These are phyloP conservation scores for Sebastes dallii DNA, from an alignment of 2,797 vertebrate species.

Conservation along the genomic window DNA sequence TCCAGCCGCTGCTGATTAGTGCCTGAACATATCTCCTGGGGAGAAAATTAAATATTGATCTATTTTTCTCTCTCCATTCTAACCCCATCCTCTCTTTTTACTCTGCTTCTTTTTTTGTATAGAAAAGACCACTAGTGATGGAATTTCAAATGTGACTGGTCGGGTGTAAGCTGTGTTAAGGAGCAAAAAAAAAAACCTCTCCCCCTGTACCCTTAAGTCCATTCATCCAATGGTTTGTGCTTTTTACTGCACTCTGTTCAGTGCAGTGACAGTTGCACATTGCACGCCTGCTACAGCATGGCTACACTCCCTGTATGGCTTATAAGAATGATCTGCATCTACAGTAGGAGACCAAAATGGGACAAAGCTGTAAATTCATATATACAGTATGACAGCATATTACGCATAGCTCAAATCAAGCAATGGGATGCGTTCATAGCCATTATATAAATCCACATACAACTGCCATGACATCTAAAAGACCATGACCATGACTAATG, in stretches of 20 bases:
- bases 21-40: slow-evolving; percentile 80
- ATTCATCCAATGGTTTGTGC: slow-evolving; percentile 5
- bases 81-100: slow-evolving; percentile 11
- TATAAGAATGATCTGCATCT: background rate
- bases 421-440: background rate
- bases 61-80: slow-evolving; percentile 77
- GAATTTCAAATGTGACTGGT: slow-evolving; percentile 72
- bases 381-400: background rate
- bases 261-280: background rate
- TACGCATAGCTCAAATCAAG: background rate
- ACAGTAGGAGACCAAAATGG: background rate
- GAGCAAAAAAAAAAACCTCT: background rate
- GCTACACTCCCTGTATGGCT: too few species aligned
- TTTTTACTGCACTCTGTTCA: background rate
- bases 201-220: background rate
- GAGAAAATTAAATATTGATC: slow-evolving; percentile 89
- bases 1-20: slow-evolving; percentile 80
- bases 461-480: too few species aligned
- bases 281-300: background rate
- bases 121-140: slow-evolving; percentile 53
- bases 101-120: slow-evolving; percentile 34
- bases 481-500: too few species aligned
- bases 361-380: background rate
- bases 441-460: background rate
- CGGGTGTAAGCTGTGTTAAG: slow-evolving; percentile 19